A percentile compares a stretch with the other conserved stretches of the same genome.
Evolutionary conservation across 2,797 vertebrate genomes (phyloP).

Genomic region (Channallabes apus): DNA sequence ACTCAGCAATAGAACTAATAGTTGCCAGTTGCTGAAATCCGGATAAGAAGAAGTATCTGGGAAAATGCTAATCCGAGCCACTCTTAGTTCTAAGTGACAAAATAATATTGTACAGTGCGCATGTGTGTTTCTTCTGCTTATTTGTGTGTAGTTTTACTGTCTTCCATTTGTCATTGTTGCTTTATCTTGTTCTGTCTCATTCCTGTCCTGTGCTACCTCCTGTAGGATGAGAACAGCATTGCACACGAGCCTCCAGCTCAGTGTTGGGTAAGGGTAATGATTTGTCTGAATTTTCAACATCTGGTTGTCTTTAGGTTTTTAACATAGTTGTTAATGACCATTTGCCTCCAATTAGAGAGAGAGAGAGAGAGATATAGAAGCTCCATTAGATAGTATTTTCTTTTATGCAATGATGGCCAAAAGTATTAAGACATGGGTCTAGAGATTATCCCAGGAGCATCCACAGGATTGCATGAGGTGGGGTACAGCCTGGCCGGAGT

Average conservation of each 20-base stretch:
- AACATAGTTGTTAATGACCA: background rate
- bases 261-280: constrained; percentile 70
- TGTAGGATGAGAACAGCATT: constrained; percentile 62
- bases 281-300: background rate
- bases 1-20: background rate
- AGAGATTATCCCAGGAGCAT: too few relatives aligned
- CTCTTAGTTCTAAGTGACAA: background rate
- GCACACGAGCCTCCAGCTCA: constrained; percentile 48
- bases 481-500: too few relatives aligned
- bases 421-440: too few relatives aligned
- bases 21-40: background rate
- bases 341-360: background rate
- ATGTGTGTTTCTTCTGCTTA: background rate
- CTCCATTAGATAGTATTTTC: background rate
- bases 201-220: constrained; percentile 35
- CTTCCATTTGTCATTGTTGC: background rate
- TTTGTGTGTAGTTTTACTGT: background rate
- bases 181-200: background rate
- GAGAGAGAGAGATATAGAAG: too few relatives aligned
- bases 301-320: background rate
- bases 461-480: too few relatives aligned
- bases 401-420: background rate
- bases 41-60: background rate
- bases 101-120: constrained; percentile 9
- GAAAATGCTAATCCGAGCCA: background rate